Evolutionary conservation across 92 coral and sea anemone species (phyloP), one percentile per base, ranked within the genome.

Genomic region (Paragorgia papillata): DNA sequence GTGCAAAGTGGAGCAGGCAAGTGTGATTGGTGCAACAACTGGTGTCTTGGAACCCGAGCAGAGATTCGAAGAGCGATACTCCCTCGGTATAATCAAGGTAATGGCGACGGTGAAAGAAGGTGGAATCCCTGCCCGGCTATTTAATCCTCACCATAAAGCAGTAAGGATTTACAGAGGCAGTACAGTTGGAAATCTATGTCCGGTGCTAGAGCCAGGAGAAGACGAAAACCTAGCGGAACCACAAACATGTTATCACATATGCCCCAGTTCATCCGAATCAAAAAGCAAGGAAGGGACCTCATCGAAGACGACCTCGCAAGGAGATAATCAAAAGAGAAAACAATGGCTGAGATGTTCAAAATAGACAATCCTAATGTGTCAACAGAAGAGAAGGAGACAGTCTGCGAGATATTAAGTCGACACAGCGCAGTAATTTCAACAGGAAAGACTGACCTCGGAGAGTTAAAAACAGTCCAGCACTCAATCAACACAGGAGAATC

Each of bases 11-110:
- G 46, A 63, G 20, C 24, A 33, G 20, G 20, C 69, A 2, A 63
- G 69, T 35, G 26, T 63, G 0, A 14, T 63, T 20, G 48, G 48
- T 19, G 48, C 18, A 20, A 63, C 69, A 29, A 63, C 69, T 31
- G 43, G 69, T 2, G 69, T 33, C 10, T 12, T 1, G 35, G 66
- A 60, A 30, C 69, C 69, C 48, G 69, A 63, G 17, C 48, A 9
- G 25, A 63, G 69, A 32, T 63, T 63, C 25, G 69, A 33, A 21
- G 46, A 29, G 15, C 41, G 66, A 26, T 0, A 60, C 39, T 13
- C 66, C 1, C 33, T 60, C 13, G 66, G 66, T 25, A 60, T 60
- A 60, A 60, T 60, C 39, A 60, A 60, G 66, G 66, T 60, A 7
- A 35, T 29, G 1, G 66, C 66, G 22, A 63, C 48, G 1, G 48